These are phyloP conservation scores for Drosophila conformis DNA, from an alignment of 2,888 invertebrate species.

Conservation along the genomic window DNA sequence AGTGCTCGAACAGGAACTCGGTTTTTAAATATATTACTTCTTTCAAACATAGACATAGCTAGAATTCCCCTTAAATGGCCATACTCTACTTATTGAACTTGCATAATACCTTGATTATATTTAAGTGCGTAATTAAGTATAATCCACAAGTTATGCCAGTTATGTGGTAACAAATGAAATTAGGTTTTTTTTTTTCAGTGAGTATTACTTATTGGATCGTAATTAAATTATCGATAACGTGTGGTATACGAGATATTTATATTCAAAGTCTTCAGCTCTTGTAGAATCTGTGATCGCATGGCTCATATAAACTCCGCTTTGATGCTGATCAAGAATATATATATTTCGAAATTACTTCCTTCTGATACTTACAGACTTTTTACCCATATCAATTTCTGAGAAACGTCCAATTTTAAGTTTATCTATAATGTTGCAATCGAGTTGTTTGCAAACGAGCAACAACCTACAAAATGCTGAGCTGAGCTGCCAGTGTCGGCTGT, in stretches of 20 bases:
- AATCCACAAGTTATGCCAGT: not conserved
- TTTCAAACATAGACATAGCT: not conserved
- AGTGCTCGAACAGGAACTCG: not conserved
- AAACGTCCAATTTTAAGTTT: not conserved
- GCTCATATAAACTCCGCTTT: not conserved
- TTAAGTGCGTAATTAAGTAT: not conserved
- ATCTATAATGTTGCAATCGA: conserved; percentile 33
- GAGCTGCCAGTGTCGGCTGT: conserved; percentile 56
- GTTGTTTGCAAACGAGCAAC: conserved; percentile 17
- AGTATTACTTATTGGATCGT: not conserved
- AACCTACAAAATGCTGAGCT: conserved; percentile 34
- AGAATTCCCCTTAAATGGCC: not conserved
- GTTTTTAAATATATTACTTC: not conserved
- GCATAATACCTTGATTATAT: not conserved
- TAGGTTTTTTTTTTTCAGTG: not conserved
- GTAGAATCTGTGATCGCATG: not conserved
- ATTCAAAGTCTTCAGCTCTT: not conserved
- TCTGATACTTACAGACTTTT: not conserved
- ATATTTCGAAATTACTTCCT: not conserved
- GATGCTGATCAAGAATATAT: not conserved
- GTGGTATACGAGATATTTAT: not conserved
- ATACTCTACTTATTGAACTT: not conserved
- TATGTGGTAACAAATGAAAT: not conserved
- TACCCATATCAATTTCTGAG: not conserved
- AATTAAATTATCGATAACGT: not conserved